Percentiles rank a stretch among this genome's conserved stretches.
Evolutionary conservation across 2,113 vertebrate species (phyloP).

Genomic region (Numida meleagris): DNA sequence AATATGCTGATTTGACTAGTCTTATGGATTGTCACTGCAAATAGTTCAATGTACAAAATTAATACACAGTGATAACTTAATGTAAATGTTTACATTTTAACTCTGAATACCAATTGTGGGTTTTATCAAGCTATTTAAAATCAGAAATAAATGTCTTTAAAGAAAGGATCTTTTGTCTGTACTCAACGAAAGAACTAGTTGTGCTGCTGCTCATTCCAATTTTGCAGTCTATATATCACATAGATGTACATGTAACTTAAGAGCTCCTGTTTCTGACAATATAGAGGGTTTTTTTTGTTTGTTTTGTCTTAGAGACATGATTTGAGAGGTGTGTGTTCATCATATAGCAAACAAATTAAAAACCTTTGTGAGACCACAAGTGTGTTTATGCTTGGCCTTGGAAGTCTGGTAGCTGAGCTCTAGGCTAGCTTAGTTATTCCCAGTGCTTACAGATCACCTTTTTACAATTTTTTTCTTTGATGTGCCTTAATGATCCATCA

Average conservation of each 20-base stretch:
- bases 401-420: neutral
- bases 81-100: constrained; percentile 55
- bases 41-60: neutral
- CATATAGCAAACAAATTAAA: neutral
- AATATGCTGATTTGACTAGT: neutral
- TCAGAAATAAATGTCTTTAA: constrained; percentile 36
- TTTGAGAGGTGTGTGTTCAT: neutral
- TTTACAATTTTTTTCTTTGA: neutral
- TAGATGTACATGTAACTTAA: neutral
- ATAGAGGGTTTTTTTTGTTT: neutral
- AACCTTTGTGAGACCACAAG: neutral
- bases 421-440: neutral
- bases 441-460: neutral
- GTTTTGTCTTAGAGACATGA: neutral
- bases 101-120: constrained; percentile 7
- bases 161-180: neutral
- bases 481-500: neutral
- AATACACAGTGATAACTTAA: neutral
- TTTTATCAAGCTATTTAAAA: constrained; percentile 61
- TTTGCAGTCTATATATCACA: neutral
- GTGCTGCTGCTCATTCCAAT: neutral
- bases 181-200: neutral
- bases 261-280: neutral
- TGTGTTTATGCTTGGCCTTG: neutral
- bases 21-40: constrained; percentile 1